Percentiles rank a stretch among this genome's conserved stretches.
phyloP scores from a whole-genome alignment of 1,140 invertebrate genomes.

The Bombus picipes region DNA sequence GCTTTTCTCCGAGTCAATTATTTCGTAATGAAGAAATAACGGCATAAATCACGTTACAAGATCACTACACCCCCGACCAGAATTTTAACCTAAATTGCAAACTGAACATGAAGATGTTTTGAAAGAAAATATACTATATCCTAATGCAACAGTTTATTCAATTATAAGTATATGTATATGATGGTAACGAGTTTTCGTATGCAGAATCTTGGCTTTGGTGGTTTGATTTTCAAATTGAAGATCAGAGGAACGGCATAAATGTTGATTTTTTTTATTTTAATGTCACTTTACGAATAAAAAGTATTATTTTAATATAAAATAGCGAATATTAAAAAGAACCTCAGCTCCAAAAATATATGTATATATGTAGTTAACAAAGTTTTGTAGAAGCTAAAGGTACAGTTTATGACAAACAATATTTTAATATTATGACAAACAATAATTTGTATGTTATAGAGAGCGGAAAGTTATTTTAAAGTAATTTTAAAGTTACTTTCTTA shows the following conservation, averaged over 20 bases:
- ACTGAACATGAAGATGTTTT: not conserved
- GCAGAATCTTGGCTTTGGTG: not conserved
- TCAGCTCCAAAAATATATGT: no score
- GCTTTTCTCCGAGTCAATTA: not conserved
- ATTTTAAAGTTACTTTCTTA: no score
- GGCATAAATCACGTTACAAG: not conserved
- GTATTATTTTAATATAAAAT: not conserved
- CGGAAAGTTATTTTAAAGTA: no score
- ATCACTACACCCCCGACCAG: not conserved
- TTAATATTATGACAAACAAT: not conserved
- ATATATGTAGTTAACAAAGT: not conserved
- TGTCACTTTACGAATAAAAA: not conserved
- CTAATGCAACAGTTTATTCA: not conserved
- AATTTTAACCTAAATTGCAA: not conserved
- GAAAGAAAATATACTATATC: not conserved
- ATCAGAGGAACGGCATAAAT: not conserved
- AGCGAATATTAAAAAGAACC: not conserved
- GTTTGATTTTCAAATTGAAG: not conserved
- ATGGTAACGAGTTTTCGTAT: not conserved
- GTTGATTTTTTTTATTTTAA: not conserved
- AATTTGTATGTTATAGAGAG: not conserved
- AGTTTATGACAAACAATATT: not conserved
- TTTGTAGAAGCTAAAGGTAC: not conserved
- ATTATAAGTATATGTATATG: not conserved
- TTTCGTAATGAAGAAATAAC: conserved; percentile 10